Evolutionary conservation across 2,113 vertebrate species (phyloP).

Genomic region (Grammomys dolichurus): DNA sequence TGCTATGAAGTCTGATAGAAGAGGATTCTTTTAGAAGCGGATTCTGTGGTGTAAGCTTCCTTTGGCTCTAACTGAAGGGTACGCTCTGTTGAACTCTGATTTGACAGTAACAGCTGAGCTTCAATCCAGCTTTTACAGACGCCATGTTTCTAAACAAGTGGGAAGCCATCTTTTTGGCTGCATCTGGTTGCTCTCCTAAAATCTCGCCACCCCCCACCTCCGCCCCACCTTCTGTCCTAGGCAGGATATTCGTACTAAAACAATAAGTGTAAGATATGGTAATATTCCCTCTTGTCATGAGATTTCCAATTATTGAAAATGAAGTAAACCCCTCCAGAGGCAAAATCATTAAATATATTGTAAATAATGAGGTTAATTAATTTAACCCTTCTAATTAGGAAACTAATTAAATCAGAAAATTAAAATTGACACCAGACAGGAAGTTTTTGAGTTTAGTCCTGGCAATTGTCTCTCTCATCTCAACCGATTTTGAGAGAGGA

Average conservation of each 20-base stretch:
- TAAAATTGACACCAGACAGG: constrained; percentile 75
- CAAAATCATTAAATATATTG: constrained; percentile 82
- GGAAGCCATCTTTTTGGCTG: not conserved
- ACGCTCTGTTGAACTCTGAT: not conserved
- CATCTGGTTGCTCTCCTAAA: not conserved
- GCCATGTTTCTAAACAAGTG: not conserved
- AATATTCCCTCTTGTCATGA: constrained; percentile 63
- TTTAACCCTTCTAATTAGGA: constrained; percentile 84
- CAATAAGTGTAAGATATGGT: not conserved
- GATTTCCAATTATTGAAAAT: constrained; percentile 82
- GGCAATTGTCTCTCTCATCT: constrained; percentile 20
- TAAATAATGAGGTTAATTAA: constrained; percentile 83
- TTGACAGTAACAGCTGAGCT: not conserved
- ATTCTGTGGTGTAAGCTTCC: not conserved
- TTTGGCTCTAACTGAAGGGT: constrained; percentile 21
- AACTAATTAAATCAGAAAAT: constrained; percentile 84
- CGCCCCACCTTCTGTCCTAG: constrained; percentile 3
- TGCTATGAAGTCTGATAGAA: not conserved
- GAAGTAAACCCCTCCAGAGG: constrained; percentile 74
- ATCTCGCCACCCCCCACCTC: not conserved
- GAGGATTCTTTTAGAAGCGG: not conserved
- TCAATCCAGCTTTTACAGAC: not conserved
- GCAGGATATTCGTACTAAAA: not conserved
- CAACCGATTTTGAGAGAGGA: not conserved
- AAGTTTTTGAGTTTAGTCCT: constrained; percentile 65